Percentiles rank a stretch among this genome's conserved stretches.
phyloP scores from a whole-genome alignment of 2,797 vertebrate genomes.

The Macropus fuliginosus region DNA sequence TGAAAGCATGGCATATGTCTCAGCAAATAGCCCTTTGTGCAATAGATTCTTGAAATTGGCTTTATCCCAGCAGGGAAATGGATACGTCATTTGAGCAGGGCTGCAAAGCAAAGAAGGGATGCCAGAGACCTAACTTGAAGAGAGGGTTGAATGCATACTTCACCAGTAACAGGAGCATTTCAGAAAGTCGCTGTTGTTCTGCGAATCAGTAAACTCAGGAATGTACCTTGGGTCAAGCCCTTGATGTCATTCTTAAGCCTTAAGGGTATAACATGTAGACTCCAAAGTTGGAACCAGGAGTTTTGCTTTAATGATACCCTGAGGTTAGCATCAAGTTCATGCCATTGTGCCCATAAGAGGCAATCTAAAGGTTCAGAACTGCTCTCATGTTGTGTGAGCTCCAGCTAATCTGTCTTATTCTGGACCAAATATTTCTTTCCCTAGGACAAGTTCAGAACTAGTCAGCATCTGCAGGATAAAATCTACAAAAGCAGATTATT shows the following conservation, averaged over 20 bases:
- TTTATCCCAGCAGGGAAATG: conserved; percentile 56
- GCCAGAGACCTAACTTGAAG: conserved; percentile 50
- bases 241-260: conserved; percentile 49
- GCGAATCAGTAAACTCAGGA: conserved; percentile 20
- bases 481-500: background rate
- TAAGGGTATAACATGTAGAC: conserved; percentile 49
- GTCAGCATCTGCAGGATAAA: background rate
- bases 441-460: background rate
- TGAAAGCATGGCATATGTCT: conserved; percentile 39
- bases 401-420: conserved; percentile 45
- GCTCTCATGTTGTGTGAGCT: background rate
- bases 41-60: conserved; percentile 48
- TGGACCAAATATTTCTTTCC: conserved; percentile 18
- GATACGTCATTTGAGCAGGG: conserved; percentile 44
- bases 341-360: background rate
- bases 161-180: conserved; percentile 67
- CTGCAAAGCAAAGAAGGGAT: conserved; percentile 55
- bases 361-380: conserved; percentile 53
- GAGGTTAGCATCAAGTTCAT: conserved; percentile 30
- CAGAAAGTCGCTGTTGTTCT: conserved; percentile 53
- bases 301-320: conserved; percentile 38
- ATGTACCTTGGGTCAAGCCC: conserved; percentile 20
- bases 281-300: conserved; percentile 36
- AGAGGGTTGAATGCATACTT: conserved; percentile 56
- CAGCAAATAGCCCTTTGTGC: conserved; percentile 54